These are phyloP conservation scores for Carduelis carduelis DNA, from an alignment of 2,797 vertebrate species.

Conservation along the genomic window DNA sequence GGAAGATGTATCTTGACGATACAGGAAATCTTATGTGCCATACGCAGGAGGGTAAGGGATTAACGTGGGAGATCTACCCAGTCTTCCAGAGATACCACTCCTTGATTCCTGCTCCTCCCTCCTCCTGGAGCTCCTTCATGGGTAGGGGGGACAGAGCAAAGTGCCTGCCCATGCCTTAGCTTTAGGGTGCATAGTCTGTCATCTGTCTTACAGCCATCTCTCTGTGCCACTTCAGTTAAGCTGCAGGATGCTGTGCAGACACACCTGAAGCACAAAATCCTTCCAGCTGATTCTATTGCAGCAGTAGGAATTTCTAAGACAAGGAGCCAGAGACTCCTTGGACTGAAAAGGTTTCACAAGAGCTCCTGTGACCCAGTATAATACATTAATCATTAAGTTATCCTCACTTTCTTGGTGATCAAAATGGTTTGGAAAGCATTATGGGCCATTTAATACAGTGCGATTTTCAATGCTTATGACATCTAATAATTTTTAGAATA, in stretches of 20 bases:
- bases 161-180: neutral
- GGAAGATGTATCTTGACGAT: neutral
- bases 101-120: neutral
- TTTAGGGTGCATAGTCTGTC: neutral
- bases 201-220: neutral
- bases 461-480: constrained; percentile 46
- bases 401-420: neutral
- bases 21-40: neutral
- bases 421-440: constrained; percentile 14
- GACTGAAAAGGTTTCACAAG: neutral
- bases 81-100: neutral
- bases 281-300: neutral
- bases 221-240: neutral
- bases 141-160: neutral
- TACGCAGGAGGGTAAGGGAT: neutral
- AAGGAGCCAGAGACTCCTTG: neutral
- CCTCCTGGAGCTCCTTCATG: neutral
- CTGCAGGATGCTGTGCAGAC: neutral
- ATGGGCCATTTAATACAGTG: neutral
- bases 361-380: neutral
- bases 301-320: neutral
- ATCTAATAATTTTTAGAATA: constrained; percentile 61
- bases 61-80: neutral
- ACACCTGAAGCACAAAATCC: neutral
- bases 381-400: neutral